phyloP scores from a whole-genome alignment of 64 coral and sea anemone genomes.

The Porites lutea region DNA sequence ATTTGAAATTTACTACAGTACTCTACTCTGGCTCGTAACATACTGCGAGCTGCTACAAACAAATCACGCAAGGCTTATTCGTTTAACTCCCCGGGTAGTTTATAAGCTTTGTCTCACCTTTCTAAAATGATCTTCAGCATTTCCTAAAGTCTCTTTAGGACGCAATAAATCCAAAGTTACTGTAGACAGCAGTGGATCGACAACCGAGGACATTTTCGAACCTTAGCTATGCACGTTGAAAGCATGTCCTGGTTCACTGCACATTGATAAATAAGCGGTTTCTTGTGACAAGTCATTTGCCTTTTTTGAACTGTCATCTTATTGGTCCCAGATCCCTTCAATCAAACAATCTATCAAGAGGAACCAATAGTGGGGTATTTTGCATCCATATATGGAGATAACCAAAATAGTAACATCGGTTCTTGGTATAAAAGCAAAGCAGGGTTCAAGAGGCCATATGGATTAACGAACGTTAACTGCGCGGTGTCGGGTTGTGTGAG shows the following conservation, averaged over 20 bases:
- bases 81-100: not conserved
- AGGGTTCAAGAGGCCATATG: not conserved
- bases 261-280: constrained; percentile 76
- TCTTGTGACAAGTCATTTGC: constrained; percentile 86
- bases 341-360: constrained; percentile 72
- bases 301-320: constrained; percentile 57
- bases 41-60: not conserved
- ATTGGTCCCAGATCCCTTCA: constrained; percentile 84
- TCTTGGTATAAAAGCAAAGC: constrained; percentile 73
- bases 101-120: constrained; percentile 61
- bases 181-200: constrained; percentile 97
- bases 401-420: constrained; percentile 93
- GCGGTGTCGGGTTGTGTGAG: no score
- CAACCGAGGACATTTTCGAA: constrained; percentile 85
- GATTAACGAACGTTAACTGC: no score
- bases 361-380: constrained; percentile 71
- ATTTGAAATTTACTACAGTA: constrained; percentile 22
- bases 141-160: constrained; percentile 84
- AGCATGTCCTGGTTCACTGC: constrained; percentile 88
- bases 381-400: constrained; percentile 88
- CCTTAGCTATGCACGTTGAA: constrained; percentile 61
- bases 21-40: constrained; percentile 26
- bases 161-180: constrained; percentile 90
- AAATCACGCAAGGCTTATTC: constrained; percentile 27
- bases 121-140: constrained; percentile 92